phyloP scores from a whole-genome alignment of 2,113 vertebrate genomes.

The Lophura nycthemera region DNA sequence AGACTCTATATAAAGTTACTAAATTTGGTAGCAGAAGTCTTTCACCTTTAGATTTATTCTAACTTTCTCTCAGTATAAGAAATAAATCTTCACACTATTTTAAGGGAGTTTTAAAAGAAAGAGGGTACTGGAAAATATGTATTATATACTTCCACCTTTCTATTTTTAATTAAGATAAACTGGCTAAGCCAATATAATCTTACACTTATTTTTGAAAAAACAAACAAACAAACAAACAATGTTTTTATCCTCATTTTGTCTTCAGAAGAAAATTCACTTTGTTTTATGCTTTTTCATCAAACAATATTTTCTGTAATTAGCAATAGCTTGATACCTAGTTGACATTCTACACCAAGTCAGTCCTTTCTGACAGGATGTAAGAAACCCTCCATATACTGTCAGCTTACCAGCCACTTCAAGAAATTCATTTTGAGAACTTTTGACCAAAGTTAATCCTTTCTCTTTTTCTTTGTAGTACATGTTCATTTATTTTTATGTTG shows the following conservation, averaged over 20 bases:
- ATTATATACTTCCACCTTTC: neutral
- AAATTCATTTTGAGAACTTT: neutral
- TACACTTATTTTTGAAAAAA: neutral
- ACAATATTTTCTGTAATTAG: neutral
- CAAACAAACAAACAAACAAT: neutral
- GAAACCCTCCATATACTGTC: neutral
- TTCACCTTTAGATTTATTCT: conserved; percentile 9
- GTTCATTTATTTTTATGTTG: neutral
- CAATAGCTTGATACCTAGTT: neutral
- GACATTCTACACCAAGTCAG: neutral
- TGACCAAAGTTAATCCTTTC: neutral
- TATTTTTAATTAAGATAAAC: neutral
- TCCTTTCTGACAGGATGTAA: neutral
- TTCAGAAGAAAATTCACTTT: neutral
- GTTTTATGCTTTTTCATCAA: neutral
- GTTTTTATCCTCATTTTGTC: neutral
- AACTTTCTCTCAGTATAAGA: neutral
- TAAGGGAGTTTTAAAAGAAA: neutral
- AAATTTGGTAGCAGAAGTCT: neutral
- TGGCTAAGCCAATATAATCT: neutral
- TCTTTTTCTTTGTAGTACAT: neutral
- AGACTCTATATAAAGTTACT: neutral
- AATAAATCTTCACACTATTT: neutral
- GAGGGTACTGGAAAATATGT: neutral
- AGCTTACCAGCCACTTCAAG: neutral